Evolutionary conservation across 2,888 invertebrate genomes (phyloP), one percentile per base, ranked within the genome.

Genomic region (Acronicta leporina): DNA sequence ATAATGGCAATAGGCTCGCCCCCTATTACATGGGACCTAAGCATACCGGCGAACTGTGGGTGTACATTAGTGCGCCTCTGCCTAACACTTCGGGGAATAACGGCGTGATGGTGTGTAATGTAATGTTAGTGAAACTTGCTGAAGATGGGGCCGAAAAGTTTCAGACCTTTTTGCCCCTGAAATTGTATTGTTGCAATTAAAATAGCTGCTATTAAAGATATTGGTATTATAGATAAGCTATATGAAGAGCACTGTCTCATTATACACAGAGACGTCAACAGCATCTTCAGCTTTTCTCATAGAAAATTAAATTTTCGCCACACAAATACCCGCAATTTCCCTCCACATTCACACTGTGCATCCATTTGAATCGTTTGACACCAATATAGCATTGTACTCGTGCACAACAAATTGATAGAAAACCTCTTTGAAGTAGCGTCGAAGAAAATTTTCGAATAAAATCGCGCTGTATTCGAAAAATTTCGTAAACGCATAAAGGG

Each of bases 381-480:
- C 55, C 71, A 61, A 69, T 61, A 62, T 58, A 48, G 58, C 44
- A 74, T 74, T 67, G 74, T 76, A 53, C 68, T 57, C 35, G 44
- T 71, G 59, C 63, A 53, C 59, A 56, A 66, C 63, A 61, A 72
- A 71, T 73, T 67, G 54, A 69, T 69, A 65, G 59, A 65, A 67
- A 63, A 76, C 60, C 51, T 58, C 58, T 61, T 57, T 47, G 43
- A 44, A 58, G 61, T 47, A 58, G 61, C 50, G 61, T 48, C 30
- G 42, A 35, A 49, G 55, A 40, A 72, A 50, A 58, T 72, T 55
- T 41, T 52, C 55, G 27, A 55, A 69, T 69, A 67, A 69, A 69
- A 62, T 43, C 9, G 49, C 27, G 30, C 53, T 57, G 43, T 57
- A 49, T 68, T 60, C 45, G 53, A 42, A 58, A 65, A 56, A 61